These are phyloP conservation scores for Spheniscus humboldti DNA, from an alignment of 2,797 vertebrate species.

Conservation along the genomic window DNA sequence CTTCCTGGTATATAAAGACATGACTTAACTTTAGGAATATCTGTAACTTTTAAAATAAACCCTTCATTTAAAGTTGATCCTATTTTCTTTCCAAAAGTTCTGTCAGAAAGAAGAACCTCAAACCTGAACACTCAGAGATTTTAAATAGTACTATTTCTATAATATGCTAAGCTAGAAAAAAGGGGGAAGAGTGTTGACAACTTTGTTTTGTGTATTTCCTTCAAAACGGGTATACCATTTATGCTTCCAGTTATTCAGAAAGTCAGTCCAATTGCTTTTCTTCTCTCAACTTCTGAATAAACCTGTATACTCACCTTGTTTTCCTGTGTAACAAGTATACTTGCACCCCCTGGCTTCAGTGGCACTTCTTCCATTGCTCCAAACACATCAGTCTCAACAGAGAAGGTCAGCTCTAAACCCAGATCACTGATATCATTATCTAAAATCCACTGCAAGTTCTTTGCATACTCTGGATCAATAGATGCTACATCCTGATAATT, in stretches of 20 bases:
- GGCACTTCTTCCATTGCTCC: constrained; percentile 98
- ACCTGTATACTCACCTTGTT: constrained; percentile 86
- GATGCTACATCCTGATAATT: constrained; percentile 98
- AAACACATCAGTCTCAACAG: constrained; percentile 97
- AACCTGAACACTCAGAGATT: neutral
- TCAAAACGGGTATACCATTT: neutral
- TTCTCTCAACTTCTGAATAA: neutral
- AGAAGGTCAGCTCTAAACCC: constrained; percentile 95
- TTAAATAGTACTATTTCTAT: neutral
- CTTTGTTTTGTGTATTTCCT: neutral
- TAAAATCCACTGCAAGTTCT: constrained; percentile 98
- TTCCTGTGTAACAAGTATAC: constrained; percentile 93
- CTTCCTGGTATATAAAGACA: neutral
- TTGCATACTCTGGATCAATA: constrained; percentile 98
- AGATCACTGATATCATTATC: constrained; percentile 98
- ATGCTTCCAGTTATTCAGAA: neutral
- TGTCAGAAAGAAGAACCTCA: neutral
- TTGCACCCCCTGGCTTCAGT: constrained; percentile 90
- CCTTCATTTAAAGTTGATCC: neutral
- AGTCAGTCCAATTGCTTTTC: neutral
- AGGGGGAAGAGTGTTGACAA: neutral
- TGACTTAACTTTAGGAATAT: neutral
- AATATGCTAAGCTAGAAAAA: neutral
- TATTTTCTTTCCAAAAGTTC: neutral
- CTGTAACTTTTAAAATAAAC: neutral